A percentile compares a stretch with the other conserved stretches of the same genome.
Evolutionary conservation across 2,113 vertebrate genomes (phyloP).

Genomic region (Rhagologus leucostigma): DNA sequence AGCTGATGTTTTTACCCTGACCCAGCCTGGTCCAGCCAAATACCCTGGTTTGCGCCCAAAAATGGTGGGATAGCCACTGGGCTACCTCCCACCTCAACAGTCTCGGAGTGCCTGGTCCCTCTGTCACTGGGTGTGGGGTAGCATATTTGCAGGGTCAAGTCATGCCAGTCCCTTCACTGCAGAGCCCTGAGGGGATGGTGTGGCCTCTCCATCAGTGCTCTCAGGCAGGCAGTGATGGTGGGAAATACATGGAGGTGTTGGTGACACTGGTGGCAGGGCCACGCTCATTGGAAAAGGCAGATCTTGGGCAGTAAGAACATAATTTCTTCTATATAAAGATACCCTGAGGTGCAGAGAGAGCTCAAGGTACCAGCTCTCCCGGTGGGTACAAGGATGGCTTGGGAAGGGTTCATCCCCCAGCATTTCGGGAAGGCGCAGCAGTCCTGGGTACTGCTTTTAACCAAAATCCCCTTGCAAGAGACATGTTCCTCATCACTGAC

Average conservation of each 20-base stretch:
- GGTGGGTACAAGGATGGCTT: background rate
- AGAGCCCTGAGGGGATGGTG: background rate
- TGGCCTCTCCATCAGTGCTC: background rate
- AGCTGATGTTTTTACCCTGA: background rate
- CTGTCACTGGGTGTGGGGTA: background rate
- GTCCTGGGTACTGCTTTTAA: background rate
- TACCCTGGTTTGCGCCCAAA: background rate
- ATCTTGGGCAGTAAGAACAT: background rate
- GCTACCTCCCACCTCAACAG: background rate
- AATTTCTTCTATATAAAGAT: background rate
- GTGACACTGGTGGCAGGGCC: fast-evolving
- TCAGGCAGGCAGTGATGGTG: background rate
- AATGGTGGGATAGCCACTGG: background rate
- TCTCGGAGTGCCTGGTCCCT: fast-evolving
- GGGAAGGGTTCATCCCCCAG: background rate
- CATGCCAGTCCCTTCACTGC: fast-evolving
- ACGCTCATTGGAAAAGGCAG: background rate
- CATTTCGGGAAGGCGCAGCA: fast-evolving
- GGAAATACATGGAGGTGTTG: background rate
- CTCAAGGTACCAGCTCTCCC: background rate
- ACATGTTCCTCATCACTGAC: background rate
- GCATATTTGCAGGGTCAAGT: fast-evolving
- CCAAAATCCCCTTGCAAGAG: background rate
- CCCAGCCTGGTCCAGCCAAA: background rate
- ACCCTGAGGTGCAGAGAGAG: background rate